Base-by-base conservation (phyloP, 2,797 vertebrate genomes). In the Ctenochaetus hawaiiensis region DNA sequence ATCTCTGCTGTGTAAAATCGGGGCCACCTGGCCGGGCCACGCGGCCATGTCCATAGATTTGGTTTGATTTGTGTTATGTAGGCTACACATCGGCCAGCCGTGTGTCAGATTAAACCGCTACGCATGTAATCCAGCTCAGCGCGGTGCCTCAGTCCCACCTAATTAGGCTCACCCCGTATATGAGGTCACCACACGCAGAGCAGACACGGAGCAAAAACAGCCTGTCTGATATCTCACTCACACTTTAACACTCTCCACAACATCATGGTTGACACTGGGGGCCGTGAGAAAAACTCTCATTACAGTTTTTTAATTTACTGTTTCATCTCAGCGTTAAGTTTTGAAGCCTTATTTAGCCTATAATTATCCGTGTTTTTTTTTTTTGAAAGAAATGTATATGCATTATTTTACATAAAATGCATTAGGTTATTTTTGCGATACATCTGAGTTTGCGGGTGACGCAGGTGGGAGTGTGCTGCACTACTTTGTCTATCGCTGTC, bases 61-160 rank as follows among this genome's bases (percentile, higher is more conserved):
- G 80, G 65, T 85, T 80, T 83, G 81, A 90, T 84, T 90, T 49
- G 62, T 47, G 53, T 70, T 77, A 73, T 84, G 76, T 71, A 59
- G 85, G 79, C 66, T 67, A 63, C 81, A 73, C 77, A 71, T 59
- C 54, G 49, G 67, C 44, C 80, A 75, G 78, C 52, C 69, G 64
- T 62, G 65, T 74, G 81, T 85, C 90, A 91, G 90, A 92, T 90
- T 90, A 91, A 83, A 87, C 64, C 49, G 89, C 72, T 72, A 80
- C 72, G 77, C 81, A 82, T 87, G 88, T 83, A 84, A 67, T 77
- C 80, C 79, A 78, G 81, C 82, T 84, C 77, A 87, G 81, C 83
- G 63, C 26, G 54, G 68, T 49, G 86, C 75, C 75, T 74, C 82
- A 72, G 85, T 87, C 84, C 58, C 82, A 68, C 72, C 73, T 93